These are phyloP conservation scores for Zonotrichia albicollis DNA, from an alignment of 2,797 vertebrate genomes.

Conservation along the genomic window DNA sequence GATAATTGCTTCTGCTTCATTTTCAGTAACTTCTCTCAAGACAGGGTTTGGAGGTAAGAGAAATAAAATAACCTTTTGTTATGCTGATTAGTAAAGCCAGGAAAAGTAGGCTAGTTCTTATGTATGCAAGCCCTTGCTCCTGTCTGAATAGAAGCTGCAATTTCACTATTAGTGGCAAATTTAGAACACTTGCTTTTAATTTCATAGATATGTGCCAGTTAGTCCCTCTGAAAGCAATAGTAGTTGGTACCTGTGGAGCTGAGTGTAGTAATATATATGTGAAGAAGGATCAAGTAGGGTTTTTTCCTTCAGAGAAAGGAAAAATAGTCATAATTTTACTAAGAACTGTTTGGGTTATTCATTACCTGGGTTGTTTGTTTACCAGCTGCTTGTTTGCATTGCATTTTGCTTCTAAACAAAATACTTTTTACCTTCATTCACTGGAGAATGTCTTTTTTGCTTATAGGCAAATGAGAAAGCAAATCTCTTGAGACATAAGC, in stretches of 20 bases:
- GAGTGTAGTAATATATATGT: not conserved
- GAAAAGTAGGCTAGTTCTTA: conserved; percentile 33
- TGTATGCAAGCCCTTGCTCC: not conserved
- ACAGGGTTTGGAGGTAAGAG: conserved; percentile 17
- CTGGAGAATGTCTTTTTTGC: conserved; percentile 46
- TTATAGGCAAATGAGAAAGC: conserved; percentile 58
- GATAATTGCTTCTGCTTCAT: conserved; percentile 48
- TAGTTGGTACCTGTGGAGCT: not conserved
- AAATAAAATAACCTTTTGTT: conserved; percentile 33
- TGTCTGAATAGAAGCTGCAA: conserved; percentile 7
- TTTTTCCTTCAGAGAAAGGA: not conserved
- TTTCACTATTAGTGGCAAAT: conserved; percentile 1
- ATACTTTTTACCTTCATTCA: not conserved
- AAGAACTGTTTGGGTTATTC: not conserved
- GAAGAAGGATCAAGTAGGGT: not conserved
- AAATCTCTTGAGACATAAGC: conserved; percentile 54
- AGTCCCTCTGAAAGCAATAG: not conserved
- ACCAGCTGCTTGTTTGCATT: conserved; percentile 26
- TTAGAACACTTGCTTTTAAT: not conserved
- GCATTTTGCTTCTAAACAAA: conserved; percentile 37
- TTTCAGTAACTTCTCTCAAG: conserved; percentile 40
- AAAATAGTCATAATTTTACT: not conserved
- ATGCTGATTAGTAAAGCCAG: conserved; percentile 31
- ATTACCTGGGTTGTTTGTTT: not conserved
- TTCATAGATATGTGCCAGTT: not conserved